Evolutionary conservation across 1,140 invertebrate species (phyloP).

Genomic region (Sipha flava): DNA sequence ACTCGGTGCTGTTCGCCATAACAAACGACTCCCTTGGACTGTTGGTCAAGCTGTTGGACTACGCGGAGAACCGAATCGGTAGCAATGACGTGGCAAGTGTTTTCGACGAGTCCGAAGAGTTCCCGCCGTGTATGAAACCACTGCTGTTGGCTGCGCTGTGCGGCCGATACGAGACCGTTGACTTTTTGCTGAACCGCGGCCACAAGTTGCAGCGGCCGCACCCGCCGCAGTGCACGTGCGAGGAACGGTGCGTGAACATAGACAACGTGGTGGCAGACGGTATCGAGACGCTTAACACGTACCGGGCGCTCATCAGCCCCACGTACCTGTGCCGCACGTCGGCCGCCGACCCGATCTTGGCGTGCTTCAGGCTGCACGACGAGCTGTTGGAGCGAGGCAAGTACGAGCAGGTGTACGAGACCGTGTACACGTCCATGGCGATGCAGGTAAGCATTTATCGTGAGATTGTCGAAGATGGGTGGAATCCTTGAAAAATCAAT

Average conservation of each 20-base stretch:
- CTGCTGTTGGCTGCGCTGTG: slow-evolving; percentile 61
- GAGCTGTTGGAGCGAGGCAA: slow-evolving; percentile 48
- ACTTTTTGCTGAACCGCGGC: slow-evolving; percentile 52
- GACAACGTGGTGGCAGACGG: slow-evolving; percentile 46
- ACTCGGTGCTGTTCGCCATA: slow-evolving; percentile 51
- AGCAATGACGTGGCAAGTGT: too few species aligned
- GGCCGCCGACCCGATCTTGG: slow-evolving; percentile 55
- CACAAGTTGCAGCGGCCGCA: slow-evolving; percentile 53
- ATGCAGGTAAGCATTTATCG: too few species aligned
- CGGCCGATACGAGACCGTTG: slow-evolving; percentile 62
- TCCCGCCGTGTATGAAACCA: slow-evolving; percentile 61
- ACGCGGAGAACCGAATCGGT: too few species aligned
- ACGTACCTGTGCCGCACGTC: slow-evolving; percentile 57
- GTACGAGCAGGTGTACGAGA: slow-evolving; percentile 51
- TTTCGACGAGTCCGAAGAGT: slow-evolving; percentile 44
- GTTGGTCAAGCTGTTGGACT: slow-evolving; percentile 44
- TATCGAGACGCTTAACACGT: slow-evolving; percentile 49
- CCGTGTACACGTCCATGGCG: slow-evolving; percentile 50
- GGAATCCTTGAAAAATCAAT: too few species aligned
- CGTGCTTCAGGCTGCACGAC: slow-evolving; percentile 52
- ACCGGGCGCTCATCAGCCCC: slow-evolving; percentile 54
- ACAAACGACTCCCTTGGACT: slow-evolving; percentile 47
- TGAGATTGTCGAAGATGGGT: too few species aligned
- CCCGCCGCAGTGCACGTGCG: slow-evolving; percentile 52
- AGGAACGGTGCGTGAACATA: slow-evolving; percentile 47